Base-by-base conservation (phyloP, 2,797 vertebrate genomes). In the Apogon talboti region DNA sequence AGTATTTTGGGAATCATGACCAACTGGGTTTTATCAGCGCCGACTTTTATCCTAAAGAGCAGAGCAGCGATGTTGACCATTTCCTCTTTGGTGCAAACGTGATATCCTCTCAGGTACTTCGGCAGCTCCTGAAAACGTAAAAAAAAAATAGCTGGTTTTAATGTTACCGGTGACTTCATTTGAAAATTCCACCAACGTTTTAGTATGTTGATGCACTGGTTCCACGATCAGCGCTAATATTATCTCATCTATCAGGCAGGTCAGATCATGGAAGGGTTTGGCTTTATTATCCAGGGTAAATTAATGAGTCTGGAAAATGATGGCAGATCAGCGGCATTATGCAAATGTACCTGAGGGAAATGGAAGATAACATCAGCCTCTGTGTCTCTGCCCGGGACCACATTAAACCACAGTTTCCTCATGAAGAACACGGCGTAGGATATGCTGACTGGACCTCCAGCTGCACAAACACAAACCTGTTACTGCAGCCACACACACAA, bases 51-150 rank as follows among this genome's bases (percentile, higher is more conserved):
- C 82, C 94, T 96, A 70, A 94, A 97, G 78, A 99, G 96, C 75
- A 99, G 90, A 30, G 94, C 92, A 0, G 94, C 97, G n/a, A 99
- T 88, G 69, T 93, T 92, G 44, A 95, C 44, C 56, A 94, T 94
- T 10, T 99, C 97, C n/a, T 97, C 96, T 82, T 89, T 95, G 15
- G 91, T 92, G 65, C 94, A 95, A 54, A 90, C 91, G 68, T 99
- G 97, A 79, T 97, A 99, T 2, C 98, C 98, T 63, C 96, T 92
- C 76, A 98, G 91, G 87, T 99, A 99, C 84, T 99, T 99, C 0
- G 98, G 97, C 21, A 98, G 69, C 85, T 99, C 98, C 98, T 99
- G 79, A 6, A 69, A 56, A 45, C 5, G 21, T 48, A 2, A 70
- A 10, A 81, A 10, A 65, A 9, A 30, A 11, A 38, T 55, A 14